Base-by-base conservation (phyloP, 2,888 invertebrate genomes). In the Blomia tropicalis region DNA sequence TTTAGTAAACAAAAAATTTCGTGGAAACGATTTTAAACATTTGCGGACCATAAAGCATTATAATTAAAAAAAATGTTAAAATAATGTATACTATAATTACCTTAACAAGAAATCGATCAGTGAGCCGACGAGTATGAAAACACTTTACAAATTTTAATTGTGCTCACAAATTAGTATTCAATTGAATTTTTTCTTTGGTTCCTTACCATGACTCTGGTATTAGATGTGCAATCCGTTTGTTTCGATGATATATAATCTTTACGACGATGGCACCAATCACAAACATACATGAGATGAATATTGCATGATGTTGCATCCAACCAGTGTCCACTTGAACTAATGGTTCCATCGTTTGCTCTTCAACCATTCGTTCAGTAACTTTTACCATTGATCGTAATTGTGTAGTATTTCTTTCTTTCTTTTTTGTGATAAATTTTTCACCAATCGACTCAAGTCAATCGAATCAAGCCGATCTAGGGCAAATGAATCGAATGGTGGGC, bases 141-240 rank as follows among this genome's bases (percentile, higher is more conserved):
- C 51, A 47, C 51, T 47, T 7, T 41, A 41, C 14, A 41, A 14
- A 41, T 14, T 17, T 17, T 14, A 41, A n/a, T 17, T 41, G 14
- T 17, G n/a, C 41, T 41, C 41, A 41, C 41, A 41, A 41, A 41
- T 41, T 17, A 41, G 41, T 41, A 17, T 41, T 41, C n/a, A 41
- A 41, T 41, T 41, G 27, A 11, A 19, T 47, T 19, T 7, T 27
- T 25, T 7, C 22, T 14, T 19, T 47, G 27, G 7, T 11, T 19
- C 22, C 62, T 63, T 41, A 64, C 64, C 64, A 64, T 14, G 64
- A 64, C 31, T 64, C 64, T 3, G 64, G 64, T 11, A 64, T 51
- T 29, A 63, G 43, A 25, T 54, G 32, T 44, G 27, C 54, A 32
- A 64, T 25, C 23, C 29, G 30, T 19, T 62, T 25, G 30, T 59